These are phyloP conservation scores for Argyresthia albistria DNA, from an alignment of 2,888 invertebrate species.

Conservation along the genomic window DNA sequence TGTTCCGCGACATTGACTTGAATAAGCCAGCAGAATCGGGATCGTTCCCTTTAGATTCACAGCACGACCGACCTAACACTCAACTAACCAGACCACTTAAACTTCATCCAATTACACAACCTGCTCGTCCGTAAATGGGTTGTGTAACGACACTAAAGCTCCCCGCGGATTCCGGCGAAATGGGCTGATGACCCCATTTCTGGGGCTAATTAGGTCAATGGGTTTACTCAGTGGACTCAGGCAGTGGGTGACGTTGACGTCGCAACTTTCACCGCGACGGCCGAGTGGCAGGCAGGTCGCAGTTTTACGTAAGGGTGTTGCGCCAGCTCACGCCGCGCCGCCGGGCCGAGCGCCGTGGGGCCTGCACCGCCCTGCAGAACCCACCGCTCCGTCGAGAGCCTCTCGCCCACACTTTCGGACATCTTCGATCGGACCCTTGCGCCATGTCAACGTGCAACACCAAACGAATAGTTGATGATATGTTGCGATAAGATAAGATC, in stretches of 20 bases:
- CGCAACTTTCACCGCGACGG: slow-evolving; percentile 48
- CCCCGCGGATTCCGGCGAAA: slow-evolving; percentile 1
- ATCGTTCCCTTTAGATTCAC: neutral
- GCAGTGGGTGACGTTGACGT: slow-evolving; percentile 21
- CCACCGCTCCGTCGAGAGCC: slow-evolving; percentile 58
- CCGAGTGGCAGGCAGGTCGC: slow-evolving; percentile 34
- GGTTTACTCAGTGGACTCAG: neutral
- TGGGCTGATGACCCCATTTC: neutral
- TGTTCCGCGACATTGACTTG: slow-evolving; percentile 55
- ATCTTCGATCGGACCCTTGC: neutral
- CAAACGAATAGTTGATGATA: no score
- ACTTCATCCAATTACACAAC: neutral
- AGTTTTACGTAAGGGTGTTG: slow-evolving; percentile 67
- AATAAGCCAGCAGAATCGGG: slow-evolving; percentile 16
- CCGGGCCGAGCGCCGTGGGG: slow-evolving; percentile 17
- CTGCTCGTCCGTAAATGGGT: neutral
- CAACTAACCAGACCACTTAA: no score
- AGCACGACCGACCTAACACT: no score
- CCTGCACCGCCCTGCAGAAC: slow-evolving; percentile 51
- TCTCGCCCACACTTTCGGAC: slow-evolving; percentile 21
- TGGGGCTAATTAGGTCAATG: neutral
- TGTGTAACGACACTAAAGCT: no score
- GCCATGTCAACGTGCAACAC: no score
- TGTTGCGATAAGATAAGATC: no score
- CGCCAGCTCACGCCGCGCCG: slow-evolving; percentile 45